Conservation (phyloP, 1,140 invertebrate genomes). For the Sycophila sp. region DNA sequence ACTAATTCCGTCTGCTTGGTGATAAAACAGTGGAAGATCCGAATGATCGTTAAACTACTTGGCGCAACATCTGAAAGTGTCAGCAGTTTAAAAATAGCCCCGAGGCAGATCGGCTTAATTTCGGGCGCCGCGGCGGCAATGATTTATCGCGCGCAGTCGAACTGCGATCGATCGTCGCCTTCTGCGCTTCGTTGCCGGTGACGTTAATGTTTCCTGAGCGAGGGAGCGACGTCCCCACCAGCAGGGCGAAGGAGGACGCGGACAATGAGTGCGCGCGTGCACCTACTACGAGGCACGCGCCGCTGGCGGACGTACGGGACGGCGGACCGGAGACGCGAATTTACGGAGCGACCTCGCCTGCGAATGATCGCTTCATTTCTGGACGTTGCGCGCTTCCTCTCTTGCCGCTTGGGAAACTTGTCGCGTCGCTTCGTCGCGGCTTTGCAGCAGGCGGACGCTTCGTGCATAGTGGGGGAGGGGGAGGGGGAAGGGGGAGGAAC, state of each 20-base stretch:
- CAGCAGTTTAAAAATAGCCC: not conserved
- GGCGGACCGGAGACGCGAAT: conserved; percentile 2
- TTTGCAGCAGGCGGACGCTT: not conserved
- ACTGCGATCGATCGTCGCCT: conserved; percentile 47
- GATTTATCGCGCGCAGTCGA: conserved; percentile 40
- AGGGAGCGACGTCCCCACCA: conserved; percentile 35
- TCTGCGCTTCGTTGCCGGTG: conserved; percentile 46
- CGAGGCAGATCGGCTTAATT: conserved; percentile 16
- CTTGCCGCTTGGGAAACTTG: conserved; percentile 2
- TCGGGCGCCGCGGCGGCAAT: not conserved
- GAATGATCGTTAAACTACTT: too few species aligned
- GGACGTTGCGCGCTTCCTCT: not conserved
- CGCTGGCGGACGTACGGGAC: conserved; percentile 25
- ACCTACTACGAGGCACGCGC: not conserved
- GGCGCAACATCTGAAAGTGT: not conserved
- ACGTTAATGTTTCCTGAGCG: conserved; percentile 61
- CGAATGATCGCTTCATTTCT: conserved; percentile 31
- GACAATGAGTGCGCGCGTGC: not conserved
- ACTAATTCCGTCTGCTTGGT: too few species aligned
- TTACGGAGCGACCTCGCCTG: not conserved
- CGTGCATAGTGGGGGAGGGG: not conserved
- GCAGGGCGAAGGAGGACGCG: not conserved
- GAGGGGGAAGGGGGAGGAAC: too few species aligned
- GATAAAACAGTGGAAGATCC: too few species aligned
- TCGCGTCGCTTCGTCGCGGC: too few species aligned